Conservation (phyloP, 2,888 invertebrate species). For the Oscheius sp. region DNA sequence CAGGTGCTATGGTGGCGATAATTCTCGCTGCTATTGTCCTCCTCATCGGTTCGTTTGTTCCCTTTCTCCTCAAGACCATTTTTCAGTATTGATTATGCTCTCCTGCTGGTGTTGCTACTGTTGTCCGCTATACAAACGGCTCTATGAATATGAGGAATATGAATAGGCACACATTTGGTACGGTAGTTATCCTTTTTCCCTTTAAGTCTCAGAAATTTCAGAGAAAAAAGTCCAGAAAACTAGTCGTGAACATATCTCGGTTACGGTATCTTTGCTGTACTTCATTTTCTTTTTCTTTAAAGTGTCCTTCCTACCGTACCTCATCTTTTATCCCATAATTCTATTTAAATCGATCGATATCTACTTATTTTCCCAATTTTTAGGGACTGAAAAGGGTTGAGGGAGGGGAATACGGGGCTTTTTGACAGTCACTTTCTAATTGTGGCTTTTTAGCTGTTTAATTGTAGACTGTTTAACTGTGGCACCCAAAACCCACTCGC, state of each 20-base stretch:
- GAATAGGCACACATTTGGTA: constrained; percentile 39
- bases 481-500: no score
- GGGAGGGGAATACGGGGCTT: no score
- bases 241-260: constrained; percentile 28
- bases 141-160: constrained; percentile 68
- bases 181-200: no score
- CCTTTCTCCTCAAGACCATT: background rate
- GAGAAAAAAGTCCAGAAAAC: background rate
- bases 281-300: background rate
- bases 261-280: constrained; percentile 6
- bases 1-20: constrained; percentile 72
- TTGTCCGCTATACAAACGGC: constrained; percentile 72
- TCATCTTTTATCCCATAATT: constrained; percentile 1
- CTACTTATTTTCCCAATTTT: no score
- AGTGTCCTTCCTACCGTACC: constrained; percentile 18
- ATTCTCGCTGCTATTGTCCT: constrained; percentile 72
- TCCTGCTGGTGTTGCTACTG: constrained; percentile 74
- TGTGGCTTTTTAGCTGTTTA: no score
- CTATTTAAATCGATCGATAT: no score
- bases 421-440: no score
- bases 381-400: no score
- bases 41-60: constrained; percentile 53
- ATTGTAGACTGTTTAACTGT: no score
- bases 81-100: constrained; percentile 71
- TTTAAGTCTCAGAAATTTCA: no score